Percentiles rank a stretch among this genome's conserved stretches.
phyloP scores from a whole-genome alignment of 2,113 vertebrate genomes.

The Mugil cephalus region DNA sequence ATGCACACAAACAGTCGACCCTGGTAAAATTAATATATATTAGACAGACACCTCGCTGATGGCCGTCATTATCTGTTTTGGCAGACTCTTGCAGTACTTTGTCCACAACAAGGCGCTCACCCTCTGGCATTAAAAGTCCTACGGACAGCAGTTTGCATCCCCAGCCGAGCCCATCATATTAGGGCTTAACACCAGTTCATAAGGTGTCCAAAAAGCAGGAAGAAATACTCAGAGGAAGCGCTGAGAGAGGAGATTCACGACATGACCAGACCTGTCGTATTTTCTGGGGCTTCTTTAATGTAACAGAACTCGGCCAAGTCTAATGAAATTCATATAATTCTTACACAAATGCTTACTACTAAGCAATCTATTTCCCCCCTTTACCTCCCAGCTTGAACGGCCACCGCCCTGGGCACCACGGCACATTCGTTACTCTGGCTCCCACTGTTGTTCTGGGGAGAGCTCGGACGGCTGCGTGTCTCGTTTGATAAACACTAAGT shows the following conservation, averaged over 20 bases:
- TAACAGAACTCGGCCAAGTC: conserved; percentile 14
- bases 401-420: neutral
- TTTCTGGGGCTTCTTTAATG: conserved; percentile 28
- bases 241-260: conserved; percentile 29
- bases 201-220: conserved; percentile 14
- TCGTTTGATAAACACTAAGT: conserved; percentile 39
- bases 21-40: conserved; percentile 8
- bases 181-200: conserved; percentile 39
- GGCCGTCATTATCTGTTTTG: conserved; percentile 51
- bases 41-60: conserved; percentile 32
- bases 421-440: conserved; percentile 8
- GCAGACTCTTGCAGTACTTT: conserved; percentile 41
- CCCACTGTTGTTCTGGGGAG: conserved; percentile 21
- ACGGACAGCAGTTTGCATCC: conserved; percentile 47
- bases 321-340: conserved; percentile 19
- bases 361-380: neutral
- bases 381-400: conserved; percentile 8
- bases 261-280: conserved; percentile 7
- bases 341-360: conserved; percentile 12
- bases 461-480: conserved; percentile 29
- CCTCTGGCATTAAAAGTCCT: conserved; percentile 45
- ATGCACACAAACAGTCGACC: neutral
- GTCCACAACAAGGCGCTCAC: conserved; percentile 37
- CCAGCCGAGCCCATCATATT: conserved; percentile 39
- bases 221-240: conserved; percentile 20